Conservation (phyloP, 2,888 invertebrate species). For the Lasioglossum villosulum region DNA sequence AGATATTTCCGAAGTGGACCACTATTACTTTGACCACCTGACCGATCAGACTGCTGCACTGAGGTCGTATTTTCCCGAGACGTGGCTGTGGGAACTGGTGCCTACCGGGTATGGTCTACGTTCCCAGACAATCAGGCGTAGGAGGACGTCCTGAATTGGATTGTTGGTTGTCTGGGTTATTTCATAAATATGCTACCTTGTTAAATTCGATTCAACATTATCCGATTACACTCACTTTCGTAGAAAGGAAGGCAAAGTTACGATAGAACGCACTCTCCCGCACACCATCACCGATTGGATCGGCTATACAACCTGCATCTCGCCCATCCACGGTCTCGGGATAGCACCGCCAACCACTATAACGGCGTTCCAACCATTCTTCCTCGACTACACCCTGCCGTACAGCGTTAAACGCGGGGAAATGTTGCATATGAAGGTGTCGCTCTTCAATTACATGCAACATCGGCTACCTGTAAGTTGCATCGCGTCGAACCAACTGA, state of each 20-base stretch:
- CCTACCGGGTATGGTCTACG: slow-evolving; percentile 82
- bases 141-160: no score
- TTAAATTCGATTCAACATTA: not conserved
- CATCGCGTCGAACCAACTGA: not conserved
- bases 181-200: not conserved
- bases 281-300: slow-evolving; percentile 88
- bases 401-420: slow-evolving; percentile 89
- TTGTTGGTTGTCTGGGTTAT: no score
- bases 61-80: slow-evolving; percentile 86
- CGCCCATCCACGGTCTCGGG: slow-evolving; percentile 85
- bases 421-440: slow-evolving; percentile 87
- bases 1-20: slow-evolving; percentile 67
- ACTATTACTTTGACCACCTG: slow-evolving; percentile 75
- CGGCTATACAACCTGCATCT: slow-evolving; percentile 86
- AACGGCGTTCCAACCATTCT: slow-evolving; percentile 90
- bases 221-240: slow-evolving; percentile 13
- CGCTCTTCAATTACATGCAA: slow-evolving; percentile 90
- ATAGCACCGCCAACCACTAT: slow-evolving; percentile 84
- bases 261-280: slow-evolving; percentile 85
- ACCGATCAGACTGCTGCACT: slow-evolving; percentile 76
- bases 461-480: slow-evolving; percentile 88
- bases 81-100: slow-evolving; percentile 89
- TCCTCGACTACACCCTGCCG: slow-evolving; percentile 89
- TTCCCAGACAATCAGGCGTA: no score
- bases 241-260: slow-evolving; percentile 82